Percentiles rank a stretch among this genome's conserved stretches.
Evolutionary conservation across 2,888 invertebrate species (phyloP).

Genomic region (Shargacucullia verbasci): DNA sequence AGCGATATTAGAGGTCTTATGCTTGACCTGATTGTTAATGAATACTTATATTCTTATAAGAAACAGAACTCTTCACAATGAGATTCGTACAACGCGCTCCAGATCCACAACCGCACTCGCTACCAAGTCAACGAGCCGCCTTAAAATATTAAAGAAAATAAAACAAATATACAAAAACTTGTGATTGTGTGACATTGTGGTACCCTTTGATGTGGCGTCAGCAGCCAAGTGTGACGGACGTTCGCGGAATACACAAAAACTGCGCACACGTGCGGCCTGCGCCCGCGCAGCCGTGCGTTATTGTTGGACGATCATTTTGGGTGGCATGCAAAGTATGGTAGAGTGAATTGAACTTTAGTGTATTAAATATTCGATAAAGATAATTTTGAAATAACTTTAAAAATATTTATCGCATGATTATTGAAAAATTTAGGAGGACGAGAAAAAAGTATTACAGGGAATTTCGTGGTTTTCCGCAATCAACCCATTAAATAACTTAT

Average conservation of each 20-base stretch:
- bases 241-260: conserved; percentile 58
- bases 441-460: too few relatives aligned
- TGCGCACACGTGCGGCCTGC: conserved; percentile 58
- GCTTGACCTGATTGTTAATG: too few relatives aligned
- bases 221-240: conserved; percentile 39
- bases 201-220: conserved; percentile 57
- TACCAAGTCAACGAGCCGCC: too few relatives aligned
- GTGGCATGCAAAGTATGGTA: conserved; percentile 21
- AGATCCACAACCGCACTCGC: too few relatives aligned
- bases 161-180: conserved; percentile 20
- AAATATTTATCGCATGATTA: not conserved
- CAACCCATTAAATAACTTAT: too few relatives aligned
- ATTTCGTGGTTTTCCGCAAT: too few relatives aligned
- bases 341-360: not conserved
- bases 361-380: not conserved
- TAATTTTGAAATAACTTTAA: not conserved
- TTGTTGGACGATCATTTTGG: conserved; percentile 33
- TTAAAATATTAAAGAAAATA: conserved; percentile 33
- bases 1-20: too few relatives aligned
- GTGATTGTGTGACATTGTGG: conserved; percentile 46
- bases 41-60: too few relatives aligned
- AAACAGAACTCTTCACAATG: too few relatives aligned
- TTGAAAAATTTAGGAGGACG: too few relatives aligned
- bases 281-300: conserved; percentile 35
- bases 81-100: too few relatives aligned